Evolutionary conservation across 2,888 invertebrate genomes (phyloP), one percentile per base, ranked within the genome.

Genomic region (Mimumesa dahlbomi): DNA sequence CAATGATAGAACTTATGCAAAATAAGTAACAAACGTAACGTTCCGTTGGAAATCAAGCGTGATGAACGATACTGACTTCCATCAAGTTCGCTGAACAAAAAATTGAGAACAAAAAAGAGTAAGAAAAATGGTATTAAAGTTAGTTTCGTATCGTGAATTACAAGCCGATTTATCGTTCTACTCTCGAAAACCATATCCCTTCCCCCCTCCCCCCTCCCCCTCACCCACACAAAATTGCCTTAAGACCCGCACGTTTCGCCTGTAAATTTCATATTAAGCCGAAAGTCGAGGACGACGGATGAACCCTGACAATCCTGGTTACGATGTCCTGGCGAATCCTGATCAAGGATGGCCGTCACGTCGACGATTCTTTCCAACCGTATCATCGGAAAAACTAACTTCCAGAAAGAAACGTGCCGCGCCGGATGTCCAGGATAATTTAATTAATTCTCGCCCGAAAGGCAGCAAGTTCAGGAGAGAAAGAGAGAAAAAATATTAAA

Each of bases 241-340:
- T 13, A 65, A 58, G 40, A 43, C 16, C 19, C 25, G 54, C 75
- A 72, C 72, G 76, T 72, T n/a, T 31, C 42, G 68, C 18, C 58
- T 52, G 25, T 76, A 75, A 75, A 75, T 75, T 68, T 42, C 36
- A 6, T 25, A 58, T 65, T 65, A 72, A 18, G 16, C 4, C 40
- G 29, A 62, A 49, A 64, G 34, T 57, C 52, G 38, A 21, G 22
- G 14, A 22, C 31, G 31, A 22, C 45, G 58, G 71, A 64, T 54
- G 19, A 68, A 31, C 45, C 59, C 19, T 18, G 54, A 36, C 13
- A 38, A 71, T 62, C 62, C 57, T 13, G 16, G 45, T 9, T 49
- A 22, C 40, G 34, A 22, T 2, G 16, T 3, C 40, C 25, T n/a
- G 31, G 9, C 36, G 66, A 66, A 42, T 56, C 38, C 48, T 38